phyloP scores from a whole-genome alignment of 2,113 vertebrate genomes.

The Ictalurus punctatus region DNA sequence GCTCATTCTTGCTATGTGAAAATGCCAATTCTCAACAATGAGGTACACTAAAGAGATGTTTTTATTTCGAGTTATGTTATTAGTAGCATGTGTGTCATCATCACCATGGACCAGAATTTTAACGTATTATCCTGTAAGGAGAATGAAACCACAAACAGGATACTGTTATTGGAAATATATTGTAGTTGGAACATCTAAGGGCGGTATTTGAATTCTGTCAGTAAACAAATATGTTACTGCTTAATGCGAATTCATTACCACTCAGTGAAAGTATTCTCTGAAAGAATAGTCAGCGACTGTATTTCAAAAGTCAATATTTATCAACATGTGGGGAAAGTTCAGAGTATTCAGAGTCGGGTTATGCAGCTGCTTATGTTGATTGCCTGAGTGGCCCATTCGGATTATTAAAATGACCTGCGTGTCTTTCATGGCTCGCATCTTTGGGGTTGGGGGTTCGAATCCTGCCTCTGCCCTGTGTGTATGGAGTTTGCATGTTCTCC shows the following conservation, averaged over 20 bases:
- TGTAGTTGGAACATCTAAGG: background rate
- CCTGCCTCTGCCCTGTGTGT: too few species aligned
- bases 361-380: background rate
- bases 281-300: background rate
- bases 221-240: background rate
- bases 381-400: background rate
- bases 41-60: background rate
- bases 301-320: background rate
- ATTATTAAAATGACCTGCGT: background rate
- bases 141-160: background rate
- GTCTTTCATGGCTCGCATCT: too few species aligned
- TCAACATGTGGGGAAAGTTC: background rate
- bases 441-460: too few species aligned
- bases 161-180: background rate
- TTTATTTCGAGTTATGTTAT: background rate
- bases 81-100: background rate
- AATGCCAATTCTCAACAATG: background rate
- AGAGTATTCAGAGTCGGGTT: background rate
- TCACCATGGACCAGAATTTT: background rate
- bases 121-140: background rate
- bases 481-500: too few species aligned
- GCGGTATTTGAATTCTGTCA: background rate
- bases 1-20: background rate
- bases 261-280: background rate
- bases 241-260: background rate